Evolutionary conservation across 2,888 invertebrate species (phyloP).

Genomic region (Nemoura dubitans): DNA sequence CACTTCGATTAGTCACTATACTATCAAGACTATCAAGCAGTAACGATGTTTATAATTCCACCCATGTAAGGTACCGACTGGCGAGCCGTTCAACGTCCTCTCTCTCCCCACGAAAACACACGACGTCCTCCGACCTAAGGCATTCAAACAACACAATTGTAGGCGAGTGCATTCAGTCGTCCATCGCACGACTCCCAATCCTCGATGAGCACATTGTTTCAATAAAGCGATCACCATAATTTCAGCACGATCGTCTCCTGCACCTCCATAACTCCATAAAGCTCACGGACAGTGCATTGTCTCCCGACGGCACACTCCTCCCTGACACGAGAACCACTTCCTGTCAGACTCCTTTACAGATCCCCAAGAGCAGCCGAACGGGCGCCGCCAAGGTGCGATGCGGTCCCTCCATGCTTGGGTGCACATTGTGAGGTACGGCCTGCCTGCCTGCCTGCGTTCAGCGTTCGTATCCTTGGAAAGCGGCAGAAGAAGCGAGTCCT

Average conservation of each 20-base stretch:
- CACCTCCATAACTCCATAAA: neutral
- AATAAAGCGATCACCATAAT: neutral
- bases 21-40: too few relatives aligned
- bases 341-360: conserved; percentile 51
- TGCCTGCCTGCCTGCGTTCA: too few relatives aligned
- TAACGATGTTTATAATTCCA: neutral
- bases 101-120: neutral
- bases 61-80: too few relatives aligned
- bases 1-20: too few relatives aligned
- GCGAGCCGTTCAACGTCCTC: neutral
- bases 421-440: neutral
- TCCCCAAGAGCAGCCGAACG: conserved; percentile 54
- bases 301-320: neutral
- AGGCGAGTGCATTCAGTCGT: neutral
- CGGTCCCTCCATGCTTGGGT: neutral
- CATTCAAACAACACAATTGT: neutral
- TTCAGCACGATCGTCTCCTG: neutral
- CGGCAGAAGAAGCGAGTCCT: conserved; percentile 57
- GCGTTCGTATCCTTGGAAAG: conserved; percentile 54
- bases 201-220: neutral
- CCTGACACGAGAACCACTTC: neutral
- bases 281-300: neutral
- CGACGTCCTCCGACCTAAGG: neutral
- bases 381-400: neutral
- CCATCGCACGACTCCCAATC: neutral